Conservation (phyloP, 2,888 invertebrate species). For the Eutolmus rufibarbis region DNA sequence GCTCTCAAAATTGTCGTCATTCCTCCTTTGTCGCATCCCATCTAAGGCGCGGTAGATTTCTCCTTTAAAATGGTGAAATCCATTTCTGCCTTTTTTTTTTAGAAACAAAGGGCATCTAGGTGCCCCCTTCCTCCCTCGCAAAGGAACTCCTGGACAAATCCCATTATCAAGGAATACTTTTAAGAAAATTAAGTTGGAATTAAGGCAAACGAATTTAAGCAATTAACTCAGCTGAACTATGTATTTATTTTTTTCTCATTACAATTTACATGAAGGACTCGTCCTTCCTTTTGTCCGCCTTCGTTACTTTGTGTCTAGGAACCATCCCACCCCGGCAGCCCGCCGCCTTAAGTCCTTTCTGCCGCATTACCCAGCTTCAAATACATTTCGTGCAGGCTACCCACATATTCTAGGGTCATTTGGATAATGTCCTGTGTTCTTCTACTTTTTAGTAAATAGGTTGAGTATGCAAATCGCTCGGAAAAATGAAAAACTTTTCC, state of each 20-base stretch:
- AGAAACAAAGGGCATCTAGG: background rate
- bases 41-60: background rate
- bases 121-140: background rate
- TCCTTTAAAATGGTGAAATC: background rate
- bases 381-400: constrained; percentile 28
- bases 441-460: constrained; percentile 44
- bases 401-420: constrained; percentile 45
- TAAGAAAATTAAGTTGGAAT: constrained; percentile 45
- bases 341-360: background rate
- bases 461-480: constrained; percentile 48
- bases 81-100: background rate
- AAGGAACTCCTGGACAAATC: constrained; percentile 19
- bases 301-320: constrained; percentile 24
- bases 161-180: constrained; percentile 42
- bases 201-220: constrained; percentile 44
- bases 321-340: background rate
- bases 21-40: background rate
- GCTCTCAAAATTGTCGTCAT: constrained; percentile 7
- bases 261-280: constrained; percentile 28
- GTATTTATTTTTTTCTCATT: constrained; percentile 36
- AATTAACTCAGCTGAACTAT: constrained; percentile 46
- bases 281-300: constrained; percentile 10
- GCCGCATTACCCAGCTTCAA: background rate
- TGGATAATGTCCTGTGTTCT: constrained; percentile 44
- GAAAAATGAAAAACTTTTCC: constrained; percentile 46